Conservation (phyloP, 2,113 vertebrate species). For the Ivindomyrus marchei region DNA sequence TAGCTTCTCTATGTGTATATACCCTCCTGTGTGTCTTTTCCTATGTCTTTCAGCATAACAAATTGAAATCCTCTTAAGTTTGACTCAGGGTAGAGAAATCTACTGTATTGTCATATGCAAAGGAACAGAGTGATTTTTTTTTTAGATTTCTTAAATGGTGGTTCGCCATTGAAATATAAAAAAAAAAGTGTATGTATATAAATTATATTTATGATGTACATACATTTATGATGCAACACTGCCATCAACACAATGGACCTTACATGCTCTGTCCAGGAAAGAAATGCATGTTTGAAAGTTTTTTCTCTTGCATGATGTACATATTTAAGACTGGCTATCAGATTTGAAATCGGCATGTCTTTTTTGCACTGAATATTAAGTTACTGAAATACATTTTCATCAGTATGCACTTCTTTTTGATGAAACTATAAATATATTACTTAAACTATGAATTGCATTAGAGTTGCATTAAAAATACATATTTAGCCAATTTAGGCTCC, state of each 20-base stretch:
- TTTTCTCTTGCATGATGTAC: slow-evolving; percentile 71
- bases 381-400: slow-evolving; percentile 21
- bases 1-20: slow-evolving; percentile 40
- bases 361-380: slow-evolving; percentile 55
- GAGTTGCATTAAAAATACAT: slow-evolving; percentile 40
- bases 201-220: slow-evolving; percentile 39
- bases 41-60: slow-evolving; percentile 63
- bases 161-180: slow-evolving; percentile 55
- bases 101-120: slow-evolving; percentile 77
- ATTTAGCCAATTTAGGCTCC: slow-evolving; percentile 39
- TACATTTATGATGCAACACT: slow-evolving; percentile 70
- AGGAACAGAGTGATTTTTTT: slow-evolving; percentile 49
- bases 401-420: slow-evolving; percentile 46
- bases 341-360: slow-evolving; percentile 65
- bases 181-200: background rate
- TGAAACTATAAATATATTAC: slow-evolving; percentile 28
- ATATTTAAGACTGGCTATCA: slow-evolving; percentile 60
- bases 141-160: slow-evolving; percentile 77
- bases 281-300: slow-evolving; percentile 70
- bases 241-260: slow-evolving; percentile 77
- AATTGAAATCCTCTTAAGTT: slow-evolving; percentile 78
- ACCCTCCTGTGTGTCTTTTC: slow-evolving; percentile 35
- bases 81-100: slow-evolving; percentile 93
- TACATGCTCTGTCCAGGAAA: slow-evolving; percentile 68
- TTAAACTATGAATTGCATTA: slow-evolving; percentile 11